Conservation (phyloP, 2,888 invertebrate genomes). For the Kryphioiulus occultus region DNA sequence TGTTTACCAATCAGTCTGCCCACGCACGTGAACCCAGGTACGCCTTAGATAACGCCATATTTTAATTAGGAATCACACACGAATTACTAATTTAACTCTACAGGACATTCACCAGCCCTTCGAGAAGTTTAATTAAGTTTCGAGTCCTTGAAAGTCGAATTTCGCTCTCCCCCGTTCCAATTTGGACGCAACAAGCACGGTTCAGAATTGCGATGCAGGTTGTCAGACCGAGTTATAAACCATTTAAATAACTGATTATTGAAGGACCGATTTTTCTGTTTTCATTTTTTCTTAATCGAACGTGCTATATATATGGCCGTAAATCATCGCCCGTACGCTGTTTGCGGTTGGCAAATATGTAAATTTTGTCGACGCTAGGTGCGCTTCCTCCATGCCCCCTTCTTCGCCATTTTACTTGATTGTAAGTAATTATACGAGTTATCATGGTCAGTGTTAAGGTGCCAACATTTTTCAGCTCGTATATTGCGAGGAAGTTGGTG, state of each 20-base stretch:
- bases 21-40: not conserved
- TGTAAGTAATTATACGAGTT: constrained; percentile 34
- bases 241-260: constrained; percentile 24
- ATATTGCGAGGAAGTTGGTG: constrained; percentile 21
- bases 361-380: not conserved
- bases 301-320: constrained; percentile 13
- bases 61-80: constrained; percentile 32
- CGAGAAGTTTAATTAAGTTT: constrained; percentile 16
- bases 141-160: not conserved
- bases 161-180: not conserved
- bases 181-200: not conserved
- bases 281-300: not conserved
- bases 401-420: not conserved
- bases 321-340: not conserved
- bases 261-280: not conserved
- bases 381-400: not conserved
- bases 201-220: not conserved
- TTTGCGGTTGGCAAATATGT: constrained; percentile 10
- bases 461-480: constrained; percentile 37
- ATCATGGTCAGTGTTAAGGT: constrained; percentile 27
- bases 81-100: not conserved
- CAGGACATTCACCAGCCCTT: constrained; percentile 6
- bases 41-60: constrained; percentile 1
- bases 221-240: constrained; percentile 13
- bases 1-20: not conserved